These are phyloP conservation scores for Euphydryas editha DNA, from an alignment of 2,888 invertebrate species.

Conservation along the genomic window DNA sequence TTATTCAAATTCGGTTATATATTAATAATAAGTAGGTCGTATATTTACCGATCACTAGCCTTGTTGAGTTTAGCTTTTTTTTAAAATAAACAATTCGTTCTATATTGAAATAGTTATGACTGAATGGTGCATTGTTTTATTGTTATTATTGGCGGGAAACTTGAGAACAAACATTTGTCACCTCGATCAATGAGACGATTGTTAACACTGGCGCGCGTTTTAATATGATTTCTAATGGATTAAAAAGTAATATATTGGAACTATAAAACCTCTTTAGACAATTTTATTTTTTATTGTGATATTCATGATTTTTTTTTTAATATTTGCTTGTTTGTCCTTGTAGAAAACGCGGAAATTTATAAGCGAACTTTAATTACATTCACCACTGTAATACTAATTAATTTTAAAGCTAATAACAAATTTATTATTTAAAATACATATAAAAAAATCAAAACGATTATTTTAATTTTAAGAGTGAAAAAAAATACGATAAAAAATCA, in stretches of 20 bases:
- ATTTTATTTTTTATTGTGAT: too few relatives aligned
- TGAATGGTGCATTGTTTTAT: conserved; percentile 20
- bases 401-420: too few relatives aligned
- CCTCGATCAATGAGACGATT: conserved; percentile 9
- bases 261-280: background rate
- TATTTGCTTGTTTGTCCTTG: too few relatives aligned
- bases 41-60: background rate
- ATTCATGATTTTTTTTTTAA: too few relatives aligned
- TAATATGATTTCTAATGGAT: conserved; percentile 6
- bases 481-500: too few relatives aligned
- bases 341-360: too few relatives aligned
- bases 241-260: background rate
- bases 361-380: too few relatives aligned
- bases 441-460: too few relatives aligned
- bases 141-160: conserved; percentile 17
- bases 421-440: too few relatives aligned
- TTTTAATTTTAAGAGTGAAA: too few relatives aligned
- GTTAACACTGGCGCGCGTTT: background rate
- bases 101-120: conserved; percentile 5
- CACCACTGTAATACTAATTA: too few relatives aligned
- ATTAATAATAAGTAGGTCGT: too few relatives aligned
- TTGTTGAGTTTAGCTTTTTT: background rate
- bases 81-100: conserved; percentile 14
- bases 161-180: conserved; percentile 15
- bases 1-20: background rate